Percentiles rank a stretch among this genome's conserved stretches.
These are phyloP conservation scores for Drepanosiphum platanoidis DNA, from an alignment of 2,888 invertebrate species.

Conservation along the genomic window DNA sequence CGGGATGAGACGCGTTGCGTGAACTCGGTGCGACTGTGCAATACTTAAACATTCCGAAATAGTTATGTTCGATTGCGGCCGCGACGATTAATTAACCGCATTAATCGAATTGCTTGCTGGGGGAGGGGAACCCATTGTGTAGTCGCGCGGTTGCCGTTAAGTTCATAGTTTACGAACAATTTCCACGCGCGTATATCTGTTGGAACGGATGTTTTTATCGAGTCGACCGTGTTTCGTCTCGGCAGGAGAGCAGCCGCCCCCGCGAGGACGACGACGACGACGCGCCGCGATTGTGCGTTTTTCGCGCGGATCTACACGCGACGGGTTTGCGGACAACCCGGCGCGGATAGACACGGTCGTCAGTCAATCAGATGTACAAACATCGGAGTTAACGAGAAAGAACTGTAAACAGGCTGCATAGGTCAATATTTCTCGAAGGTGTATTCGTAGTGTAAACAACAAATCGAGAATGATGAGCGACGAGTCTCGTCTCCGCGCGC, in stretches of 20 bases:
- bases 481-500: too few relatives aligned
- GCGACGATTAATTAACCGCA: conserved; percentile 21
- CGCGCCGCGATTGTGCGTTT: too few relatives aligned
- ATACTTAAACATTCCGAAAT: conserved; percentile 9
- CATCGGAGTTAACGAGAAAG: background rate
- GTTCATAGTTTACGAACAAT: background rate
- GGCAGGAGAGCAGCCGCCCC: too few relatives aligned
- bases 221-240: too few relatives aligned
- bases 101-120: background rate
- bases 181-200: background rate
- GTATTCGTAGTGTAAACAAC: conserved; percentile 6
- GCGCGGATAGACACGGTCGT: too few relatives aligned
- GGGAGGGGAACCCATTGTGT: background rate
- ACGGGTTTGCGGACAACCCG: too few relatives aligned
- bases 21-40: too few relatives aligned
- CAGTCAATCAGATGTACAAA: conserved; percentile 33
- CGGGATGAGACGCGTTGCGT: too few relatives aligned
- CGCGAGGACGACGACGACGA: too few relatives aligned
- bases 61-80: background rate
- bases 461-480: background rate
- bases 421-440: conserved; percentile 9
- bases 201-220: background rate
- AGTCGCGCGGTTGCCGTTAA: background rate
- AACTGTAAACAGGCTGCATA: conserved; percentile 1
- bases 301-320: too few relatives aligned